phyloP scores from a whole-genome alignment of 2,888 invertebrate species.

The Masnerella sp. region DNA sequence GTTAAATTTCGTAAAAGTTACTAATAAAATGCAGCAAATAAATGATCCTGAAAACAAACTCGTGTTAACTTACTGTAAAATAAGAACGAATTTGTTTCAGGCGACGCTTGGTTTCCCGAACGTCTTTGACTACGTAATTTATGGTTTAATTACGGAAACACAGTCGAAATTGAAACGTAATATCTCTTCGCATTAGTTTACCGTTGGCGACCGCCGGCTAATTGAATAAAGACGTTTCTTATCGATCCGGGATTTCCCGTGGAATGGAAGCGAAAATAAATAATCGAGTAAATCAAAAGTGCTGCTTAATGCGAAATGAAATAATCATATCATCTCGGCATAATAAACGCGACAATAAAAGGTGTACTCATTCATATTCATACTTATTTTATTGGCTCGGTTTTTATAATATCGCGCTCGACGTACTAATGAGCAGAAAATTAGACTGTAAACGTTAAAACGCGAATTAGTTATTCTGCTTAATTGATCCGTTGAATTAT shows the following conservation, averaged over 20 bases:
- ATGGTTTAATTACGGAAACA: conserved; percentile 26
- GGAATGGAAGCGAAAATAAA: background rate
- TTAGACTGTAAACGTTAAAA: conserved; percentile 29
- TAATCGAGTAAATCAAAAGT: background rate
- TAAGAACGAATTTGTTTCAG: conserved; percentile 36
- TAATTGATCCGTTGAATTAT: conserved; percentile 42
- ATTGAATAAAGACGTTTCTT: background rate
- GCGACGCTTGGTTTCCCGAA: no score
- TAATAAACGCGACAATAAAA: conserved; percentile 12
- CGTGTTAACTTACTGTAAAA: conserved; percentile 40
- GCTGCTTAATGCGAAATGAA: conserved; percentile 7
- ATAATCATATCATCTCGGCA: conserved; percentile 13
- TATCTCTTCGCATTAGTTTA: background rate
- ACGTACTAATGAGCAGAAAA: conserved; percentile 37
- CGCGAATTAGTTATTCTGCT: conserved; percentile 33
- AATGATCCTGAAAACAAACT: conserved; percentile 50
- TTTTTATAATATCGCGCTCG: conserved; percentile 19
- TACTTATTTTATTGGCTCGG: conserved; percentile 22
- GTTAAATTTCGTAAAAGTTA: no score
- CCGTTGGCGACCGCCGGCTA: no score
- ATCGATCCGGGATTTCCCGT: background rate
- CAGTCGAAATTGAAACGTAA: conserved; percentile 16
- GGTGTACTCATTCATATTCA: conserved; percentile 20
- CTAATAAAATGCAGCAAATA: conserved; percentile 50
- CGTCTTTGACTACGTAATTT: conserved; percentile 12